Evolutionary conservation across 2,888 invertebrate species (phyloP).

Genomic region (Diplolepis rosae): DNA sequence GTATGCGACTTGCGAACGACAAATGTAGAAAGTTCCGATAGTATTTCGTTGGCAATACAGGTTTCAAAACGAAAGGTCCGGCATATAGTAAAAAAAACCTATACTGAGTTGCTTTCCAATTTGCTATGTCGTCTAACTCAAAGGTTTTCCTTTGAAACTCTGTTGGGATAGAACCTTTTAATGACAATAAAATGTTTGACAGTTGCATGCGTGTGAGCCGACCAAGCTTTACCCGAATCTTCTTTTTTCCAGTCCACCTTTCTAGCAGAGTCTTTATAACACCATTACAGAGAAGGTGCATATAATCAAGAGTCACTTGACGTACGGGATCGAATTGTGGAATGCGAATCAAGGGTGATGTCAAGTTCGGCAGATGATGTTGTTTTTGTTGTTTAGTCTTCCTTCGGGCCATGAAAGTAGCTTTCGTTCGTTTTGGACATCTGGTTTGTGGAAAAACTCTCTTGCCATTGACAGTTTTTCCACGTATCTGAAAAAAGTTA

Average conservation of each 20-base stretch:
- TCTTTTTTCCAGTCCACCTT: constrained; percentile 30
- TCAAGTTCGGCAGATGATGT: too few species aligned
- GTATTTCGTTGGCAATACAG: constrained; percentile 10
- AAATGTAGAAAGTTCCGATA: constrained; percentile 41
- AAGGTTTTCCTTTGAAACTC: constrained; percentile 45
- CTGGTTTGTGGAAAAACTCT: too few species aligned
- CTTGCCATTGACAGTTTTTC: too few species aligned
- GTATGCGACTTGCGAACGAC: constrained; percentile 36
- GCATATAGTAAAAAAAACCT: constrained; percentile 41
- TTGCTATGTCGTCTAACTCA: constrained; percentile 29
- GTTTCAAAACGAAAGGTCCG: constrained; percentile 34
- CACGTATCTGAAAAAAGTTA: too few species aligned
- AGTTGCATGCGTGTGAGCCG: background rate
- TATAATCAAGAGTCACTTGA: too few species aligned
- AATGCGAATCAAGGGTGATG: too few species aligned
- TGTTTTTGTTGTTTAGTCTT: too few species aligned
- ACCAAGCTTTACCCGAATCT: constrained; percentile 15
- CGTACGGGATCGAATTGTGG: too few species aligned
- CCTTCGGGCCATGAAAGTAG: too few species aligned
- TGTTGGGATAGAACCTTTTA: constrained; percentile 32
- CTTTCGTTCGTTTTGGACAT: too few species aligned
- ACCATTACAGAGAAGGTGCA: constrained; percentile 38
- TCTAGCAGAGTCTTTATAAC: constrained; percentile 33
- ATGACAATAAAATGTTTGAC: background rate
- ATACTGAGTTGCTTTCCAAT: constrained; percentile 49